A percentile compares a stretch with the other conserved stretches of the same genome.
These are phyloP conservation scores for Chironomus striatipennis DNA, from an alignment of 1,140 invertebrate genomes.

Conservation along the genomic window DNA sequence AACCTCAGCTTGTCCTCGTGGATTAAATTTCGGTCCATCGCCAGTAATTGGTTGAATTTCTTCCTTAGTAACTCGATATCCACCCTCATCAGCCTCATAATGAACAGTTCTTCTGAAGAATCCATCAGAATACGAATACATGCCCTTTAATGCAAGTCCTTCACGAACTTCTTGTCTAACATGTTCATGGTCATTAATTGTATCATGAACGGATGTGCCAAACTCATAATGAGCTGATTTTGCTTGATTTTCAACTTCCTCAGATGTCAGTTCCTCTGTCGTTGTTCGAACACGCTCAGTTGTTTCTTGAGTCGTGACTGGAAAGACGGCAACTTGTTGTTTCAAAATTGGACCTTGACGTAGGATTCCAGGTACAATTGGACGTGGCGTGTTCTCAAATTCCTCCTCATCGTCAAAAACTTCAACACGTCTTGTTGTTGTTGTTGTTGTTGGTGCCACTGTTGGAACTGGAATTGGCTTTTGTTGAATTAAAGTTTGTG, in stretches of 20 bases:
- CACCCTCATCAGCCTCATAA: conserved; percentile 50
- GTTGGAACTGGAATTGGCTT: background rate
- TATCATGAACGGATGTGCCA: conserved; percentile 41
- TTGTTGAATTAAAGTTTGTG: background rate
- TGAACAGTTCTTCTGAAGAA: conserved; percentile 44
- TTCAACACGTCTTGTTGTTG: background rate
- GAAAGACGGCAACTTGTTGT: too few species aligned
- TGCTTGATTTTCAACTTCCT: conserved; percentile 29
- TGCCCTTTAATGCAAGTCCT: conserved; percentile 42
- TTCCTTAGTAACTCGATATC: conserved; percentile 46
- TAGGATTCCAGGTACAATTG: too few species aligned
- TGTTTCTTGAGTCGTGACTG: background rate
- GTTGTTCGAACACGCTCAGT: background rate
- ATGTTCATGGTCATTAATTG: conserved; percentile 44
- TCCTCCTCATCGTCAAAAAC: background rate
- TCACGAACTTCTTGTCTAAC: conserved; percentile 42
- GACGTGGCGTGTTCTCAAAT: background rate
- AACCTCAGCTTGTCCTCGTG: conserved; percentile 42
- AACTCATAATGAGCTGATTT: conserved; percentile 43
- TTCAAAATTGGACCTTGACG: too few species aligned
- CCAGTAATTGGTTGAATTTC: conserved; percentile 41
- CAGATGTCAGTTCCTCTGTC: conserved; percentile 22
- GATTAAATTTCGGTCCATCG: conserved; percentile 42
- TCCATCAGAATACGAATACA: conserved; percentile 50
- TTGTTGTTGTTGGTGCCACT: background rate